phyloP scores from a whole-genome alignment of 2,113 vertebrate species.

The Eidolon helvum region DNA sequence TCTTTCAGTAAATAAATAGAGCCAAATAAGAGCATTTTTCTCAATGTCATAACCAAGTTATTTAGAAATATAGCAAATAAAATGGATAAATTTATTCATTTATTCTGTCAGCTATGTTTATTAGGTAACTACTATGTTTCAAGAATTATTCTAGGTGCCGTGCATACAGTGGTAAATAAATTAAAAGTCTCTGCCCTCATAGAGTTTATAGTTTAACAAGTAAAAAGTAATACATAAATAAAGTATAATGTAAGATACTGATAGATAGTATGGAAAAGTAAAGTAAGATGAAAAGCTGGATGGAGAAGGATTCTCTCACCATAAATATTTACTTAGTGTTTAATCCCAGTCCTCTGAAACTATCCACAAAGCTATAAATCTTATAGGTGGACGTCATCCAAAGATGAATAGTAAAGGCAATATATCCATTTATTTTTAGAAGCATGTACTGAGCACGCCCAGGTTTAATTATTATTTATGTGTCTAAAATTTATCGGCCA shows the following conservation, averaged over 20 bases:
- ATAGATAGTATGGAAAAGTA: neutral
- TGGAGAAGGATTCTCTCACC: neutral
- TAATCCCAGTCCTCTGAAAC: neutral
- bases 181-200: neutral
- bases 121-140: neutral
- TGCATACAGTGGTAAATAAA: neutral
- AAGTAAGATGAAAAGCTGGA: neutral
- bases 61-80: neutral
- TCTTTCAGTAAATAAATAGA: neutral
- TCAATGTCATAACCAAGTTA: neutral
- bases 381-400: neutral
- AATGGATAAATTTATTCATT: neutral
- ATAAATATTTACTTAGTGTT: neutral
- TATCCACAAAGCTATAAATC: neutral
- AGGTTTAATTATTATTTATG: conserved; percentile 43
- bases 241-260: neutral
- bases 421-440: conserved; percentile 60
- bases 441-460: conserved; percentile 17
- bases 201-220: neutral
- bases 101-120: neutral
- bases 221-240: neutral
- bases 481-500: conserved; percentile 40
- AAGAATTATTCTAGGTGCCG: neutral
- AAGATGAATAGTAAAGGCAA: conserved; percentile 59
- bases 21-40: neutral